Conservation (phyloP, 1,140 invertebrate species). For the Dendrolimus punctatus region DNA sequence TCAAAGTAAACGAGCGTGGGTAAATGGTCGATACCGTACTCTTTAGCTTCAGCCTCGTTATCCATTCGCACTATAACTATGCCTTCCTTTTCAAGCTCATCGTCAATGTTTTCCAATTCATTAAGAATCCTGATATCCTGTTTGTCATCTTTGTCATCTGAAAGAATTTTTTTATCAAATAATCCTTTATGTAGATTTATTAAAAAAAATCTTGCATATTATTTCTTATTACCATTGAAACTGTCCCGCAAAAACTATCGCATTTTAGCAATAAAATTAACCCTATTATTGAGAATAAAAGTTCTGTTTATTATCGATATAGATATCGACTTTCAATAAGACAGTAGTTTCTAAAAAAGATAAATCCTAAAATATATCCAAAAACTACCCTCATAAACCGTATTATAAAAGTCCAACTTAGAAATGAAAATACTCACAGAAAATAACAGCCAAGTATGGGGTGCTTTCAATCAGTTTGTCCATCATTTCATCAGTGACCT, state of each 20-base stretch:
- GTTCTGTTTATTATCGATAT: not conserved
- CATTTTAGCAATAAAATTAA: too few relatives aligned
- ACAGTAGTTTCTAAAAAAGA: too few relatives aligned
- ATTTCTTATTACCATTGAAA: too few relatives aligned
- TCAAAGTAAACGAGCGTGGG: slow-evolving; percentile 93
- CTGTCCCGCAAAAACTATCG: too few relatives aligned
- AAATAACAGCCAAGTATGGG: slow-evolving; percentile 86
- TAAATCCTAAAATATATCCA: too few relatives aligned
- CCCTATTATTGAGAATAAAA: not conserved
- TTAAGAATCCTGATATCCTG: slow-evolving; percentile 90
- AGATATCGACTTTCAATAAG: not conserved
- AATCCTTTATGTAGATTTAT: too few relatives aligned
- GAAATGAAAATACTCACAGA: slow-evolving; percentile 77
- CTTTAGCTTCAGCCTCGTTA: slow-evolving; percentile 89
- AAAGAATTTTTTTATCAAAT: slow-evolving; percentile 5
- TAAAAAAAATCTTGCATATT: too few relatives aligned
- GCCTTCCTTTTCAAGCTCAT: slow-evolving; percentile 91
- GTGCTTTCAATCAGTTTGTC: slow-evolving; percentile 89
- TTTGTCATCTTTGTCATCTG: slow-evolving; percentile 92
- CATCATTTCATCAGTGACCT: slow-evolving; percentile 95
- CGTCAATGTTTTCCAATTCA: slow-evolving; percentile 94
- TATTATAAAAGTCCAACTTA: too few relatives aligned
- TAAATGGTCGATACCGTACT: slow-evolving; percentile 92
- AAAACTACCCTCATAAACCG: too few relatives aligned
- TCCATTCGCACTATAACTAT: slow-evolving; percentile 93